A percentile compares a stretch with the other conserved stretches of the same genome.
Conservation (phyloP, 2,888 invertebrate genomes). For the Microctonus brassicae region DNA sequence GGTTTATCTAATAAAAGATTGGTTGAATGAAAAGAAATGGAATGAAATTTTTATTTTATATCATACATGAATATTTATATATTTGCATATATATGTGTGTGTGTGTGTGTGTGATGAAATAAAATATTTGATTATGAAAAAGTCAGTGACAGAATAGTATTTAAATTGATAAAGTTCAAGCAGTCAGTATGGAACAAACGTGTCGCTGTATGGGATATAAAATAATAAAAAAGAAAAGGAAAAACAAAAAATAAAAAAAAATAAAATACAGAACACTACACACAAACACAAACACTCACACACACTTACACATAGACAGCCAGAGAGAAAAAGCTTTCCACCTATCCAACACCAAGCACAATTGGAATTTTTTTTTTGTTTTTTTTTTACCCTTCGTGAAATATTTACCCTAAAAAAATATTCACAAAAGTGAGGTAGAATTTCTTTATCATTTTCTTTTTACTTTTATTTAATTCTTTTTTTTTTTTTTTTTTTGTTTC, state of each 20-base stretch:
- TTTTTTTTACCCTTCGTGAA: neutral
- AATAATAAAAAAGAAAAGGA: neutral
- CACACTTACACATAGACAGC: neutral
- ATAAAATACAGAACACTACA: neutral
- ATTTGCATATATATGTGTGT: neutral
- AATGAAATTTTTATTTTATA: neutral
- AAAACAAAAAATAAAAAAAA: neutral
- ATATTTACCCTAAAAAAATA: neutral
- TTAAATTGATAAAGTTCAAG: conserved; percentile 31
- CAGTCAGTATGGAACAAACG: conserved; percentile 9
- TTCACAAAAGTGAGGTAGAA: neutral
- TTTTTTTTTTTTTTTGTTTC: neutral
- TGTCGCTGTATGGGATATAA: neutral
- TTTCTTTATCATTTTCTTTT: neutral
- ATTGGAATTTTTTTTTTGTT: neutral
- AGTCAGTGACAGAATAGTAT: neutral
- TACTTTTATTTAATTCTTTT: too few species aligned
- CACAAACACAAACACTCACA: neutral
- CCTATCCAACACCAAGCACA: neutral
- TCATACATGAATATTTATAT: neutral
- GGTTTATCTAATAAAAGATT: neutral
- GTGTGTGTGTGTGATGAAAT: neutral
- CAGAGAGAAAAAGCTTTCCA: neutral
- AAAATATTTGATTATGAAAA: conserved; percentile 8
- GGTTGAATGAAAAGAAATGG: neutral